Evolutionary conservation across 2,113 vertebrate genomes (phyloP).

Genomic region (Notarius lentiginosus): DNA sequence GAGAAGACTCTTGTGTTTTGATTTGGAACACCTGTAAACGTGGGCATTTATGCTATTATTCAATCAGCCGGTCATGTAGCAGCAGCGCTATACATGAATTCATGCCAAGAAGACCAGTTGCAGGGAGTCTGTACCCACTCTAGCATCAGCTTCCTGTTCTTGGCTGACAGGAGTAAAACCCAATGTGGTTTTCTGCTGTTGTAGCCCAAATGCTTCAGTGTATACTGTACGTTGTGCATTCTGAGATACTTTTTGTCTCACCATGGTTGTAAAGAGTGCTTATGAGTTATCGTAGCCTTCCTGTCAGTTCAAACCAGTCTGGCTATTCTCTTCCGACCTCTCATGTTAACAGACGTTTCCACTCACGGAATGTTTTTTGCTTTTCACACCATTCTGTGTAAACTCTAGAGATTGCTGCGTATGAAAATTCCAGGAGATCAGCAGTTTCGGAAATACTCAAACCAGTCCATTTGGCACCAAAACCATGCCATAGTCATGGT

Average conservation of each 20-base stretch:
- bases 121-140: neutral
- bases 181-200: neutral
- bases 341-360: neutral
- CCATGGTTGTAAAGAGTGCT: neutral
- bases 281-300: neutral
- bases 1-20: neutral
- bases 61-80: too few relatives aligned
- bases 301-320: neutral
- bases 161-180: neutral
- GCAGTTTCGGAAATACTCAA: neutral
- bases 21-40: neutral
- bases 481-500: neutral
- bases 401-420: neutral
- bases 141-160: neutral
- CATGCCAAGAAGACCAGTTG: neutral
- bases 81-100: neutral
- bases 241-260: neutral
- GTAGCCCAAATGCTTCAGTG: neutral
- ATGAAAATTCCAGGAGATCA: neutral
- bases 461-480: neutral
- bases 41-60: neutral
- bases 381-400: neutral
- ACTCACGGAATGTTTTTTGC: neutral
- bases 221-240: neutral
- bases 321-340: neutral